Percentiles rank a stretch among this genome's conserved stretches.
phyloP scores from a whole-genome alignment of 2,113 vertebrate species.

The Orthochromis malagaraziensis region DNA sequence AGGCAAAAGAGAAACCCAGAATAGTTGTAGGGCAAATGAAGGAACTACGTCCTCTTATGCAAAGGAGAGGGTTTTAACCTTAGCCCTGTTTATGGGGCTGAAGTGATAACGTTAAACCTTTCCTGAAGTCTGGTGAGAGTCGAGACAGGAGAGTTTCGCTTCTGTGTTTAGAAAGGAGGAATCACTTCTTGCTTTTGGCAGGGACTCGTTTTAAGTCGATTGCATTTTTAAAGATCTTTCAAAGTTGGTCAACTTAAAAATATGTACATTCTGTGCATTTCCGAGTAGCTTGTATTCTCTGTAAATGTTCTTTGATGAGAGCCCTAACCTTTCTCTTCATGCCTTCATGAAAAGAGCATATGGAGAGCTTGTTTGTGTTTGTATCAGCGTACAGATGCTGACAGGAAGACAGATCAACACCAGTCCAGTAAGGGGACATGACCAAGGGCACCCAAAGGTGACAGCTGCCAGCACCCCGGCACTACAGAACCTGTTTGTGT shows the following conservation, averaged over 20 bases:
- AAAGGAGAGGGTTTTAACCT: background rate
- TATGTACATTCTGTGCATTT: accelerated
- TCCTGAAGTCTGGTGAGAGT: background rate
- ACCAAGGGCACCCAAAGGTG: conserved; percentile 14
- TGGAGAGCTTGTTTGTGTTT: background rate
- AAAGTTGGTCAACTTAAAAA: background rate
- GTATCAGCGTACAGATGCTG: background rate
- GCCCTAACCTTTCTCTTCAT: background rate
- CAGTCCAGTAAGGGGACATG: background rate
- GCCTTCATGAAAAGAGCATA: background rate
- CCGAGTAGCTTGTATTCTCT: background rate
- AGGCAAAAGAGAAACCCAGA: background rate
- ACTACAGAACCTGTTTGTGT: conserved; percentile 37
- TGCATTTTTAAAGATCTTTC: background rate
- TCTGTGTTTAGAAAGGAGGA: too few species aligned
- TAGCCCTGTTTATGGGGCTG: background rate
- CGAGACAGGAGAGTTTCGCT: too few species aligned
- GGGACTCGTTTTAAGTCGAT: background rate
- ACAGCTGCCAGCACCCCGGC: background rate
- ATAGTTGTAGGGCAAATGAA: background rate
- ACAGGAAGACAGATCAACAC: background rate
- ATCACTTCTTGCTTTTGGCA: background rate
- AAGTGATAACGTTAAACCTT: background rate
- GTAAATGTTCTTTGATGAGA: background rate
- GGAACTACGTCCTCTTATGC: background rate